Base-by-base conservation (phyloP, 23 tunicate genomes). In the Corella eumyota region DNA sequence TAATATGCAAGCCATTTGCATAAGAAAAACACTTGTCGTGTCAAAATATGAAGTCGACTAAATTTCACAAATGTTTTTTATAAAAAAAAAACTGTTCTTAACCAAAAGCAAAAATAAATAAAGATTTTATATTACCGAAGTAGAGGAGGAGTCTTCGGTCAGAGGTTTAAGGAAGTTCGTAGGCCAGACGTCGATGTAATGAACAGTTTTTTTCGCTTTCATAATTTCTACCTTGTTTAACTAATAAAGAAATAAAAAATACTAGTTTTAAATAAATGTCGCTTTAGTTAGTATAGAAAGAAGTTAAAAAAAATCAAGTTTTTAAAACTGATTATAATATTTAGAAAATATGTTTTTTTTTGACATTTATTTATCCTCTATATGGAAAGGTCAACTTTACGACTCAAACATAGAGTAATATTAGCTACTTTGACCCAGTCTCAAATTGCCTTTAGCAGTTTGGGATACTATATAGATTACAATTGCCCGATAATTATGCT, bases 171-270 rank as follows among this genome's bases (percentile, higher is more conserved):
- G 81, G 37, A 93, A 75, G 68, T 84, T 74, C 28, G 73, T 73
- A 1, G 93, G 90, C 99, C 99, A 93, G 11, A 93, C 95, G 45
- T 93, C 99, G 64, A 93, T 93, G 78, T 77, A 85, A 45, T 77
- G 57, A 27, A 72, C 49, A 0, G 22, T 48, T 17, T 72, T 72
- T 56, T 71, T 72, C 54, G 70, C 66, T n/a, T 66, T 40, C 36
- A 65, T 34, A 46, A 66, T 69, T 15, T 56, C 48, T 15, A 90
- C 31, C 68, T 79, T 90, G 72, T 79, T 64, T 17, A 90, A 48
- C 88, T 79, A n/a, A 63, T 13, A 66, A 73, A 33, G 29, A n/a
- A 23, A 59, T 7, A 23, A 20, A 58, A 24, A 25, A 46, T 23
- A 7, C 15, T 50, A 64, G 21, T 11, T 40, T 40, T 11, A 40